Conservation (phyloP, 1,140 invertebrate species). For the Lineus longissimus region DNA sequence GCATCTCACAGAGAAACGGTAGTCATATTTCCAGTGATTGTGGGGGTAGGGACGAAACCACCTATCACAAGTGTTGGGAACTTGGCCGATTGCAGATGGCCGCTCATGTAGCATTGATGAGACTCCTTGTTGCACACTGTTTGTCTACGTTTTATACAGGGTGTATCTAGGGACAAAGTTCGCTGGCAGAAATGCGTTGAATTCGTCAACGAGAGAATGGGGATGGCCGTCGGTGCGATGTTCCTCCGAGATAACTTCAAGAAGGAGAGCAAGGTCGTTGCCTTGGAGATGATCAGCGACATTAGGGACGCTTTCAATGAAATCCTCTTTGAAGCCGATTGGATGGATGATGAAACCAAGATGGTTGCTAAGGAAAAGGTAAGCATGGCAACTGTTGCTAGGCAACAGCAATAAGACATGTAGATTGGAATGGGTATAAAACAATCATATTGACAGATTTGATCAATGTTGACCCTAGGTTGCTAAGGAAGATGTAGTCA, state of each 20-base stretch:
- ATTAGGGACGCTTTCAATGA: slow-evolving; percentile 76
- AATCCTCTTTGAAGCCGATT: slow-evolving; percentile 67
- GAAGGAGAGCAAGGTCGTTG: slow-evolving; percentile 71
- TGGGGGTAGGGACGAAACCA: no score
- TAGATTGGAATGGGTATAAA: no score
- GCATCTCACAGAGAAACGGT: no score
- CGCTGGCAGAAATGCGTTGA: slow-evolving; percentile 79
- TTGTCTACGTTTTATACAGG: slow-evolving; percentile 65
- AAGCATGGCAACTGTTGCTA: background rate
- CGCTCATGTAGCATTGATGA: no score
- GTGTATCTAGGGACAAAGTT: slow-evolving; percentile 68
- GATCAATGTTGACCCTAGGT: no score
- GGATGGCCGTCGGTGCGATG: slow-evolving; percentile 77
- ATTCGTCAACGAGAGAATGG: slow-evolving; percentile 76
- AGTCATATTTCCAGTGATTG: no score
- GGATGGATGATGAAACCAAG: slow-evolving; percentile 80
- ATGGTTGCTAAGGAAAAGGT: slow-evolving; percentile 72
- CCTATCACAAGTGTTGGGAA: no score
- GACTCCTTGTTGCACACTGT: no score
- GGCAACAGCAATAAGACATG: background rate
- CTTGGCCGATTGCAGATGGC: no score
- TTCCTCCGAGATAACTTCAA: slow-evolving; percentile 84
- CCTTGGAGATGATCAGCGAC: slow-evolving; percentile 76
- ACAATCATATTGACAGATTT: no score
- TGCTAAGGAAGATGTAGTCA: no score